Evolutionary conservation across 2,113 vertebrate genomes (phyloP), one percentile per base, ranked within the genome.

Genomic region (Scytalopus superciliaris): DNA sequence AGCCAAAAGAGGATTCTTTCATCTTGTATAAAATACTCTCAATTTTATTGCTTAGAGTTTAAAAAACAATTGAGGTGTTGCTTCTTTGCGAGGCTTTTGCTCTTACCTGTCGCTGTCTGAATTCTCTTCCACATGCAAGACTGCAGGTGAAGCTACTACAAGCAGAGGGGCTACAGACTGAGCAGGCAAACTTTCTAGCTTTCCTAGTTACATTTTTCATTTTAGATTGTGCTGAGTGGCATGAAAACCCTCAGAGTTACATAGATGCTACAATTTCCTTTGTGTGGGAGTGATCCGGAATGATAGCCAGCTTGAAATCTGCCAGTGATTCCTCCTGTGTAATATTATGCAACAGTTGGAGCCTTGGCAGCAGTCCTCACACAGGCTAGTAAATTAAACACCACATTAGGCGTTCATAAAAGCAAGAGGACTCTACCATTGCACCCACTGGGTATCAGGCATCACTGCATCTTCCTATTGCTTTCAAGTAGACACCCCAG

Each of bases 271-370:
- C 90, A 78, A 79, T 92, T 96, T 93, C 91, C 93, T 95, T 93
- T 96, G 96, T 89, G 94, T 92, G 90, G 96, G 93, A 94, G 96
- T 84, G 93, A 94, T 96, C 74, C 81, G 91, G 93, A 97, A 96
- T 25, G 74, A 94, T 88, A 84, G 92, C 95, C 96, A 96, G 84
- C 90, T 84, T 93, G 88, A 94, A 93, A 91, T 87, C 77, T 93
- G 95, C 87, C 94, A 97, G 87, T 13, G 4, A 92, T 93, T 93
- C 89, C 94, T 91, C 92, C 90, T 84, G 90, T 73, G 95, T 94
- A 96, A 83, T 42, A 89, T 96, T 96, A 95, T 75, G 87, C 94
- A 96, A 94, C 90, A 93, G 82, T 89, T 93, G 79, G 89, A 95
- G 75, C 70, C 67, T 72, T 96, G 96, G 95, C 95, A 87, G 63